phyloP scores from a whole-genome alignment of 2,113 vertebrate species.

The Pseudopodoces humilis region DNA sequence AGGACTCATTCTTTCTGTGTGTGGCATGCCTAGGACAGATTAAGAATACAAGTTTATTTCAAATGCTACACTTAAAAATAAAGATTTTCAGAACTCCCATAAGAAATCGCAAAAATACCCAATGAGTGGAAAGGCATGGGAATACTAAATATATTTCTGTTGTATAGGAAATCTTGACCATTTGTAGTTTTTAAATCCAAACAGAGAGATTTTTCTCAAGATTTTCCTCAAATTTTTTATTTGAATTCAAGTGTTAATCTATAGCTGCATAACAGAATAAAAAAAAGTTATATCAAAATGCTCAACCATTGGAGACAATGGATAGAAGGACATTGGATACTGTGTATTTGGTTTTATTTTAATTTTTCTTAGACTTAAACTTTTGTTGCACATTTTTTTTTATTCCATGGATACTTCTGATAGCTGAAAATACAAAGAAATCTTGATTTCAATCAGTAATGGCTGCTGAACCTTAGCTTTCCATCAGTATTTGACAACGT shows the following conservation, averaged over 20 bases:
- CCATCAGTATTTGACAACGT: neutral
- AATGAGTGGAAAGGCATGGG: accelerated
- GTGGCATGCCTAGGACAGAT: neutral
- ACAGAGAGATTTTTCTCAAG: neutral
- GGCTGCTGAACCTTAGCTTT: neutral
- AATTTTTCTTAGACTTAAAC: neutral
- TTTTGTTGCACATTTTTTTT: neutral
- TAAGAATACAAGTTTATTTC: neutral
- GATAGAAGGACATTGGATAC: neutral
- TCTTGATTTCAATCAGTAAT: neutral
- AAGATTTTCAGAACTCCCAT: neutral
- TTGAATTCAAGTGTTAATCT: neutral
- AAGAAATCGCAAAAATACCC: neutral
- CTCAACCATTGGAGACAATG: accelerated
- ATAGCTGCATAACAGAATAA: neutral
- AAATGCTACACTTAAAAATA: neutral
- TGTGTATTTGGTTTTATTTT: neutral
- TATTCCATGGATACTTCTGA: neutral
- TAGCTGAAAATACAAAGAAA: neutral
- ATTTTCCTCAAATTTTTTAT: neutral
- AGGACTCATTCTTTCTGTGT: neutral
- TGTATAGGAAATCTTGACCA: neutral
- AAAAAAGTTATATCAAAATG: neutral
- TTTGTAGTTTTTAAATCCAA: neutral
- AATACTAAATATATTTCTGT: neutral